phyloP scores from a whole-genome alignment of 2,888 invertebrate genomes.

The Lasioglossum malachurum region DNA sequence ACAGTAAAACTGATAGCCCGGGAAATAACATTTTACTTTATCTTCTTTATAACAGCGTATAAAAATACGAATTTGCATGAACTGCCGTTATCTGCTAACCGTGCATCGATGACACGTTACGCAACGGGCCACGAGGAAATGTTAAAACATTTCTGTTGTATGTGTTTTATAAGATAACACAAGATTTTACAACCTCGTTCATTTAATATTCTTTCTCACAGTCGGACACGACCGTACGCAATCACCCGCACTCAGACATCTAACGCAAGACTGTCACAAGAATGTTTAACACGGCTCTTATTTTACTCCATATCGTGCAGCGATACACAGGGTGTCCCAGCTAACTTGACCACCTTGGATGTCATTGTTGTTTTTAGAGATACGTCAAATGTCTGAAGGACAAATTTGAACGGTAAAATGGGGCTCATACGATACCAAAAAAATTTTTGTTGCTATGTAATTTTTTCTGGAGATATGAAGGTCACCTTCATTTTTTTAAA shows the following conservation, averaged over 20 bases:
- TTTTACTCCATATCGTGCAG: neutral
- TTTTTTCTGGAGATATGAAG: no score
- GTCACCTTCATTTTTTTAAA: no score
- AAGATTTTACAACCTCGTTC: neutral
- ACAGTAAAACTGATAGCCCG: neutral
- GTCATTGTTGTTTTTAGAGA: no score
- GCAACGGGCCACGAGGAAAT: neutral
- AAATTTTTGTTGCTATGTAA: no score
- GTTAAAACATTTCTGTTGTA: neutral
- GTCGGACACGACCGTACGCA: neutral
- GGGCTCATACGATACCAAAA: no score
- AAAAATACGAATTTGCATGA: neutral
- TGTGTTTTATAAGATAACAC: neutral
- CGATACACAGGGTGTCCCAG: no score
- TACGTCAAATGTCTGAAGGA: no score
- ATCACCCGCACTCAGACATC: no score
- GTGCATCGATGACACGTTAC: neutral
- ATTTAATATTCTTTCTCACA: neutral
- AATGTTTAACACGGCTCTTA: neutral
- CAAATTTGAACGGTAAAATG: no score
- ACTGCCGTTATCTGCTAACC: neutral
- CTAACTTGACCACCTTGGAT: no score
- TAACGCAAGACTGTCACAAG: no score
- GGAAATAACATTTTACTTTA: slow-evolving; percentile 18
- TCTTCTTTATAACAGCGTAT: neutral